Percentiles rank a stretch among this genome's conserved stretches.
These are phyloP conservation scores for Drosophila arawakana DNA, from an alignment of 1,140 invertebrate species.

Conservation along the genomic window DNA sequence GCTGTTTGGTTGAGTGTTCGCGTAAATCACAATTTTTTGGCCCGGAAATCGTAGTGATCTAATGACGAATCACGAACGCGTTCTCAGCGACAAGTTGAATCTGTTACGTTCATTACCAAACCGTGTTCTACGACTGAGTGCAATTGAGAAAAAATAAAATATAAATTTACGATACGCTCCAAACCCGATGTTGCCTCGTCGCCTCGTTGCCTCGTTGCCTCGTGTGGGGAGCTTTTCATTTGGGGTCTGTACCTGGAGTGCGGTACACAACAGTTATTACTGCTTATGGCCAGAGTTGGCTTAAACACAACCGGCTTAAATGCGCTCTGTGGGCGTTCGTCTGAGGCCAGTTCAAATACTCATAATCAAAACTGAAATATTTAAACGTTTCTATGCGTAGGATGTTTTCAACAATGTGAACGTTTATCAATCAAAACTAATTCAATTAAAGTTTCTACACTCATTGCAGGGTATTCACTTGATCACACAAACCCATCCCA, in stretches of 20 bases:
- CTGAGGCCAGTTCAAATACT: constrained; percentile 50
- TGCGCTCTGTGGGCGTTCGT: constrained; percentile 55
- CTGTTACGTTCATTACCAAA: constrained; percentile 72
- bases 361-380: constrained; percentile 32
- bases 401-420: constrained; percentile 20
- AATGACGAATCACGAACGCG: constrained; percentile 52
- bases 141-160: constrained; percentile 57
- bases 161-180: constrained; percentile 70
- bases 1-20: not conserved
- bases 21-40: constrained; percentile 16
- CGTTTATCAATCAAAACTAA: constrained; percentile 1
- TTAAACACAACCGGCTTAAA: constrained; percentile 17
- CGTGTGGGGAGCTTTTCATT: constrained; percentile 62
- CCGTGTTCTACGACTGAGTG: constrained; percentile 62
- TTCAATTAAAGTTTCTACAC: not conserved
- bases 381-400: constrained; percentile 23
- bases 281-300: constrained; percentile 47
- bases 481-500: not conserved
- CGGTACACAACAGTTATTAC: constrained; percentile 53
- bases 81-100: constrained; percentile 58
- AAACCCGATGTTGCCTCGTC: not conserved
- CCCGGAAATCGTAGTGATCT: constrained; percentile 63
- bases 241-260: constrained; percentile 36
- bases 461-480: constrained; percentile 25
- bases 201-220: not conserved